These are phyloP conservation scores for Drosophila diplacantha DNA, from an alignment of 2,888 invertebrate species.

Conservation along the genomic window DNA sequence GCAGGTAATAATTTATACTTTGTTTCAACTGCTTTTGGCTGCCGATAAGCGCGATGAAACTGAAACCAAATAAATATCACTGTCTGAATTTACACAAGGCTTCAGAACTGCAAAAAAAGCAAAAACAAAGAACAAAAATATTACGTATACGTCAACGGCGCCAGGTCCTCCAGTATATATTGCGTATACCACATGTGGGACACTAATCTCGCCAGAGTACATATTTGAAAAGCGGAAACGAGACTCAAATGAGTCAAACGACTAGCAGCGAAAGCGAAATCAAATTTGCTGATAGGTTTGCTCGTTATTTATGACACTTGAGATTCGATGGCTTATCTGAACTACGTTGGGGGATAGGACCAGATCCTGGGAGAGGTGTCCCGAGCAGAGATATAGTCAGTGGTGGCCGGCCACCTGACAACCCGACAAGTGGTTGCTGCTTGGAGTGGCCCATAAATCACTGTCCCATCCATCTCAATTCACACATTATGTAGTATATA, in stretches of 20 bases:
- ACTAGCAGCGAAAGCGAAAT: constrained; percentile 23
- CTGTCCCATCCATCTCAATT: constrained; percentile 5
- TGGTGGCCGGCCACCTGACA: constrained; percentile 10
- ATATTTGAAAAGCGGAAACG: constrained; percentile 1
- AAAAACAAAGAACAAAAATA: not conserved
- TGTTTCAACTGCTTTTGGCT: constrained; percentile 41
- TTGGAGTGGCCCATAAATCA: constrained; percentile 13
- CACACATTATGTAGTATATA: not conserved
- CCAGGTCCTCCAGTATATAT: constrained; percentile 20
- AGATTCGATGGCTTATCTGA: constrained; percentile 1
- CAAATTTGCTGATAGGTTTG: constrained; percentile 10
- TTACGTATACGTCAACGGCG: constrained; percentile 22
- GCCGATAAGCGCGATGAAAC: constrained; percentile 53
- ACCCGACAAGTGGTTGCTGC: not conserved
- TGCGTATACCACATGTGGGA: constrained; percentile 29
- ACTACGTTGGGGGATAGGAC: not conserved
- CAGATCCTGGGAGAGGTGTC: not conserved
- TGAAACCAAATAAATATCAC: constrained; percentile 5
- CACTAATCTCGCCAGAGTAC: constrained; percentile 1
- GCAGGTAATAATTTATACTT: constrained; percentile 26
- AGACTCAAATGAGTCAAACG: not conserved
- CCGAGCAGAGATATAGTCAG: not conserved
- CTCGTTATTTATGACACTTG: constrained; percentile 14
- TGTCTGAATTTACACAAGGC: constrained; percentile 58
- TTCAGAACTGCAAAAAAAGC: not conserved